Conservation (phyloP, 2,113 vertebrate genomes). For the Trematocara macrostoma region DNA sequence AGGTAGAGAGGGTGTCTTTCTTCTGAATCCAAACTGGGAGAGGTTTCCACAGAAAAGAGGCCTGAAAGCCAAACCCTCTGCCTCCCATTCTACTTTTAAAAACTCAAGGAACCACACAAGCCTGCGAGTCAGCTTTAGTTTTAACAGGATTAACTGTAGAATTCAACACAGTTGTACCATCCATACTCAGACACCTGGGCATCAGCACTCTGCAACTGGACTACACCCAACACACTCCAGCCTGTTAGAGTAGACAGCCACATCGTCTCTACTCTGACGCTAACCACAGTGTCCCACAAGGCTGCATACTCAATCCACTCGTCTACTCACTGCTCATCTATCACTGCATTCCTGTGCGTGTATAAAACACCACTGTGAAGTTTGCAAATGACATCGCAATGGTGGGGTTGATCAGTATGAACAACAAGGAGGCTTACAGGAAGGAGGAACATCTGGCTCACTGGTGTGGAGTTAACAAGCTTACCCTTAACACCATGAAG, state of each 20-base stretch:
- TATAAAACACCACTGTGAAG: background rate
- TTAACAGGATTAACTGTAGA: background rate
- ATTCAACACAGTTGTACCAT: background rate
- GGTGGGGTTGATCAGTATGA: background rate
- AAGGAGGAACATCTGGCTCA: background rate
- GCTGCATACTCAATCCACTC: background rate
- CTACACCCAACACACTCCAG: background rate
- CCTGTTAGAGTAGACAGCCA: background rate
- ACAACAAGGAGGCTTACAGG: background rate
- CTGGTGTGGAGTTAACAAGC: background rate
- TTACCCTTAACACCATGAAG: background rate
- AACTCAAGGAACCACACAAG: background rate
- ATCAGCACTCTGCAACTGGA: background rate
- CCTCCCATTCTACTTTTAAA: background rate
- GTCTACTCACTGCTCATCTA: background rate
- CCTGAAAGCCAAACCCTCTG: background rate
- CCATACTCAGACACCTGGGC: background rate
- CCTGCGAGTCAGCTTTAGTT: background rate
- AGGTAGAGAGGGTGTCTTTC: background rate
- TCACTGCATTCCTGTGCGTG: background rate
- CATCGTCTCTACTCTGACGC: background rate
- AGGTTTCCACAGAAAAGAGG: background rate
- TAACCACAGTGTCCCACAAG: background rate
- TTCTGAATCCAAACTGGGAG: background rate
- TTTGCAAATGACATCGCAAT: background rate